These are phyloP conservation scores for Caretta caretta DNA, from an alignment of 2,113 vertebrate genomes.

Conservation along the genomic window DNA sequence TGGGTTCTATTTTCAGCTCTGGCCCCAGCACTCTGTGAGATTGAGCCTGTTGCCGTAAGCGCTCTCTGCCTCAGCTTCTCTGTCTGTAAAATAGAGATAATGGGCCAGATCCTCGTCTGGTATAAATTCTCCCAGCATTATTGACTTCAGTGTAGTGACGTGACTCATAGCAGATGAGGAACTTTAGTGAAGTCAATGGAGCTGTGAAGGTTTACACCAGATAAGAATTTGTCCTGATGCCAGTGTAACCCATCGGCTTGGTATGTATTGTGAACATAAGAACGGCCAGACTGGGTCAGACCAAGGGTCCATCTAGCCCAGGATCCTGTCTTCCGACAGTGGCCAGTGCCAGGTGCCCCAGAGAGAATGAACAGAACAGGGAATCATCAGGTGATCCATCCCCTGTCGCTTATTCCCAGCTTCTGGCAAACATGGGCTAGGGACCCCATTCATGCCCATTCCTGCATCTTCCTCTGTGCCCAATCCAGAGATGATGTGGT, in stretches of 20 bases:
- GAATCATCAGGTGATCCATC: too few relatives aligned
- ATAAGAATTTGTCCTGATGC: background rate
- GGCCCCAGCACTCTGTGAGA: background rate
- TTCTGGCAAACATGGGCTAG: too few relatives aligned
- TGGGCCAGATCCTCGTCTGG: background rate
- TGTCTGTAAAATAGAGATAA: background rate
- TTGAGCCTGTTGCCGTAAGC: background rate
- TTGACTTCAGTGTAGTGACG: background rate
- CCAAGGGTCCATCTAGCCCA: too few relatives aligned
- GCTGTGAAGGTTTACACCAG: background rate
- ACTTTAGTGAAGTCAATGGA: too few relatives aligned
- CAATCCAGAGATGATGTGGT: background rate
- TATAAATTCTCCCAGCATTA: background rate
- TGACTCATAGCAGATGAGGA: background rate
- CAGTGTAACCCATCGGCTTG: background rate
- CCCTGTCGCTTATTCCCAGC: too few relatives aligned
- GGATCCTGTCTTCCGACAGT: too few relatives aligned
- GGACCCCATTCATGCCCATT: too few relatives aligned
- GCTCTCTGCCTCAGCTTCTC: fast-evolving
- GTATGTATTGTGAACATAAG: background rate
- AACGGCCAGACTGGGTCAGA: too few relatives aligned
- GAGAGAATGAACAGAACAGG: too few relatives aligned
- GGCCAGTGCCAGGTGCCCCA: fast-evolving
- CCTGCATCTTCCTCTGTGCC: background rate
- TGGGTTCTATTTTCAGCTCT: background rate